These are phyloP conservation scores for Crossocerus cetratus DNA, from an alignment of 2,888 invertebrate genomes.

Conservation along the genomic window DNA sequence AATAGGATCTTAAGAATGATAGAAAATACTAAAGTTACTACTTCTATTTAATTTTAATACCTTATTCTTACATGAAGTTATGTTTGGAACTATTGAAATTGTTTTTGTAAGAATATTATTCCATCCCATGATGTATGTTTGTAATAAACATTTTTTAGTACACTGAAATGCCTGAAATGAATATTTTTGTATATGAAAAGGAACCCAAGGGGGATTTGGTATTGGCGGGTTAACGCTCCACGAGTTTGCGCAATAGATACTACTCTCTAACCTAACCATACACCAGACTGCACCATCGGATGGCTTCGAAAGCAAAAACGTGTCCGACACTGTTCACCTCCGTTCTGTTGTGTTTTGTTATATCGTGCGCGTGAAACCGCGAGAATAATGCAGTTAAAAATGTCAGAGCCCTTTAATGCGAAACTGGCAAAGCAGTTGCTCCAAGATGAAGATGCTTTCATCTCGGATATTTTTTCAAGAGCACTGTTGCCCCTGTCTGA, in stretches of 20 bases:
- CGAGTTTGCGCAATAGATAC: neutral
- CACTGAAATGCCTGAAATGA: neutral
- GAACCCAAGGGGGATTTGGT: neutral
- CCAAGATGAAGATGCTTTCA: conserved; percentile 80
- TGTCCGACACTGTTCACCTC: too few relatives aligned
- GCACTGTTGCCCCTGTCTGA: conserved; percentile 79
- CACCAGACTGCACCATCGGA: neutral
- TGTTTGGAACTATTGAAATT: too few relatives aligned
- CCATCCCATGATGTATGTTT: too few relatives aligned
- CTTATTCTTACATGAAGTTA: too few relatives aligned
- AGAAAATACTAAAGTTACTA: too few relatives aligned
- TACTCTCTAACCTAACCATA: neutral
- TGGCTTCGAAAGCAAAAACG: neutral
- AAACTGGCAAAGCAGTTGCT: conserved; percentile 76
- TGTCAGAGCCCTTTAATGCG: conserved; percentile 69
- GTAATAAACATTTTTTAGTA: too few relatives aligned
- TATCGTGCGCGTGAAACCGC: conserved; percentile 26
- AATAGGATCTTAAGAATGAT: too few relatives aligned
- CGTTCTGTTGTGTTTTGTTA: conserved; percentile 21
- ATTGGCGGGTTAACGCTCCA: neutral
- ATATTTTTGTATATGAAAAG: neutral
- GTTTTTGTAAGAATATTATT: too few relatives aligned
- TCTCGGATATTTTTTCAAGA: conserved; percentile 80
- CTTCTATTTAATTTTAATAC: too few relatives aligned
- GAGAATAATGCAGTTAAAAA: conserved; percentile 70